Evolutionary conservation across 2,113 vertebrate species (phyloP).

Genomic region (Leptocoma aspasia): DNA sequence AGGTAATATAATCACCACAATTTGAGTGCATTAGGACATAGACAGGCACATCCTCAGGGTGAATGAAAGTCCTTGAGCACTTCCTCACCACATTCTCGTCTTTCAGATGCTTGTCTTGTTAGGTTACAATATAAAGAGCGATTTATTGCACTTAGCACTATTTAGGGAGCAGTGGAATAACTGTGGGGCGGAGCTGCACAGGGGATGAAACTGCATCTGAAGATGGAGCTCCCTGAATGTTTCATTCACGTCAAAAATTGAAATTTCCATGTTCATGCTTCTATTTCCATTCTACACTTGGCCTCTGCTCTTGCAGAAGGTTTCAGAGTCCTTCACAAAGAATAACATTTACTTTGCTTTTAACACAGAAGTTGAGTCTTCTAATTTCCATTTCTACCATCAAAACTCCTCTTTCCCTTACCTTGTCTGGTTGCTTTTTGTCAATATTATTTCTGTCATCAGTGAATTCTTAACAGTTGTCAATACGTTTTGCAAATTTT

Average conservation of each 20-base stretch:
- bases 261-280: background rate
- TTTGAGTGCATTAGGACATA: background rate
- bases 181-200: background rate
- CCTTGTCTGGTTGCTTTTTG: background rate
- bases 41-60: background rate
- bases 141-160: background rate
- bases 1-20: background rate
- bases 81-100: background rate
- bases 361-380: background rate
- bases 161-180: background rate
- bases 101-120: background rate
- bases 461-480: background rate
- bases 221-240: background rate
- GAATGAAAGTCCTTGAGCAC: background rate
- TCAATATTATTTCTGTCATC: background rate
- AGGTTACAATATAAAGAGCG: background rate
- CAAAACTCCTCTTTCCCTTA: background rate
- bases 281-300: background rate
- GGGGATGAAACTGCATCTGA: background rate
- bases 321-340: background rate
- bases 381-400: background rate
- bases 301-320: background rate
- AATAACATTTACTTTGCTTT: background rate
- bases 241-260: background rate
- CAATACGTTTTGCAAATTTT: background rate